These are phyloP conservation scores for Noturus placidus DNA, from an alignment of 2,113 vertebrate species.

Conservation along the genomic window DNA sequence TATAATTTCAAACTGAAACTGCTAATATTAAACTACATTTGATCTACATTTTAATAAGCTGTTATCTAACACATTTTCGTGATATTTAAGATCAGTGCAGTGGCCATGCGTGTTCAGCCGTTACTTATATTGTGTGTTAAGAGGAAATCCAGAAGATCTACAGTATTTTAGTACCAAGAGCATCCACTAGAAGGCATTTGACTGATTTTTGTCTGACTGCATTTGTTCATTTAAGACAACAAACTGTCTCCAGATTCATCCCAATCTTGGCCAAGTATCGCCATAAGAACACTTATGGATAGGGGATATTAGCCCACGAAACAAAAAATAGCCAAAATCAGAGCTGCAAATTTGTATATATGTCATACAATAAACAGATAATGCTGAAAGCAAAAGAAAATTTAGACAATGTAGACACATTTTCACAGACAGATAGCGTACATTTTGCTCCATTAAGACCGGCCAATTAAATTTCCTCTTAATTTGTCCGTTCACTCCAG, in stretches of 20 bases:
- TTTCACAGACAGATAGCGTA: constrained; percentile 19
- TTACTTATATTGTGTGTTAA: background rate
- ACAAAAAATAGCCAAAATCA: background rate
- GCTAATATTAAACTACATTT: background rate
- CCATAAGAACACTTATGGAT: background rate
- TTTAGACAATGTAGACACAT: background rate
- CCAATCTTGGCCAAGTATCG: background rate
- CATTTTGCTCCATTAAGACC: constrained; percentile 52
- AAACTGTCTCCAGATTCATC: background rate
- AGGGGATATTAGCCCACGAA: background rate
- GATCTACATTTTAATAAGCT: background rate
- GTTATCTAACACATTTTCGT: background rate
- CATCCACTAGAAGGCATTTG: constrained; percentile 58
- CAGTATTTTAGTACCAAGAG: constrained; percentile 51
- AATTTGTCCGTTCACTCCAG: constrained; percentile 58
- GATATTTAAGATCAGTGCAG: background rate
- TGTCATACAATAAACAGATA: background rate
- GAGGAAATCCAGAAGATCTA: background rate
- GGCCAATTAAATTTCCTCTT: constrained; percentile 59
- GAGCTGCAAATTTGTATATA: background rate
- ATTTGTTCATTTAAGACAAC: background rate
- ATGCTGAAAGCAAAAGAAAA: background rate
- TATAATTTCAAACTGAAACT: constrained; percentile 54
- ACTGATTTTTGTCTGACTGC: constrained; percentile 16
- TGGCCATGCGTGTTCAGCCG: background rate